Evolutionary conservation across 1,140 invertebrate species (phyloP), one percentile per base, ranked within the genome.

Genomic region (Drosophila littoralis): DNA sequence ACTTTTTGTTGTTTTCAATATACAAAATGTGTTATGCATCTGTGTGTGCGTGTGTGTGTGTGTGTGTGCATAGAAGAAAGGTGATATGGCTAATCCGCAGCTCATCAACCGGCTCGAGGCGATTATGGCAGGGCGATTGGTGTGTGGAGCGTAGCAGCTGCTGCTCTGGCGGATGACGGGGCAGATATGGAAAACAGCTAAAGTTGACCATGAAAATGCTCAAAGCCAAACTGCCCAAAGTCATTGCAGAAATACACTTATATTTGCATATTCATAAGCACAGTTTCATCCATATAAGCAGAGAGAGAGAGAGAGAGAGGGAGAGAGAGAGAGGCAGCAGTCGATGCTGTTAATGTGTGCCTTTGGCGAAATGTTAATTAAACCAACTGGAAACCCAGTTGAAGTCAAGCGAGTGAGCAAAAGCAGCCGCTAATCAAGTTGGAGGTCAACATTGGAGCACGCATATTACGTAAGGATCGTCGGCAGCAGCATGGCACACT

Each of bases 341-440:
- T 48, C 63, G 35, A 42, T 45, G 59, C 8, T 55, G 61, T 64
- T 42, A 52, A 48, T 66, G 32, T 50, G 60, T 42, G 75, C 60
- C 59, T 63, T 40, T 68, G 77, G 77, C 76, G 13, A 83, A 76
- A 80, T 75, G 77, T 75, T 83, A 84, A 83, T 83, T 83, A 83
- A 70, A 60, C 42, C 76, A 75, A 82, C 71, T 79, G 78, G 70
- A 73, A 73, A 74, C 55, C 45, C 43, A 78, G 64, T 51, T 32
- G 17, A 52, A 51, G 66, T 32, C 57, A 38, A 60, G 63, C 58
- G 70, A 60, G 77, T 65, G 45, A 61, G 65, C 72, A 72, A 84
- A 84, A 84, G 65, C 36, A 17, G 81, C 77, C 78, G 77, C 82
- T 85, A 86, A 88, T 88, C 83, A 88, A 88, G 84, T 88, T 88